These are phyloP conservation scores for Nymphalis urticae DNA, from an alignment of 2,888 invertebrate species.

Conservation along the genomic window DNA sequence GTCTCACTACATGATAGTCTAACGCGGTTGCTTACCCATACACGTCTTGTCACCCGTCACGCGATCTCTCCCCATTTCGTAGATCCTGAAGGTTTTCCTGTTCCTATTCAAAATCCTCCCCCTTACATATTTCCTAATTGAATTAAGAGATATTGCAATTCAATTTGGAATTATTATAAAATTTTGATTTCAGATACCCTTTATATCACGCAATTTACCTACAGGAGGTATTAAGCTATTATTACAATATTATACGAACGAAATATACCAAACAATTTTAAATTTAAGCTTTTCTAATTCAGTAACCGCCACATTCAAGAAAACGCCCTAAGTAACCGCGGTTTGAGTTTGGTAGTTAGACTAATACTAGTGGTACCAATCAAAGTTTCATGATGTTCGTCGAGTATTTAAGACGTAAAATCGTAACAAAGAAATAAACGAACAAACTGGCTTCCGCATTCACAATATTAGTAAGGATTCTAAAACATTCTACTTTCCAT, in stretches of 20 bases:
- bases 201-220: background rate
- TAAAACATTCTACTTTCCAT: conserved; percentile 16
- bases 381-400: too few species aligned
- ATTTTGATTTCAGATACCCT: conserved; percentile 14
- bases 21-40: conserved; percentile 68
- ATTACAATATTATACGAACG: background rate
- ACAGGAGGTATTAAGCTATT: background rate
- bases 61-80: conserved; percentile 44
- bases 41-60: conserved; percentile 76
- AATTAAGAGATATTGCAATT: conserved; percentile 39
- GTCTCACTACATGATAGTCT: conserved; percentile 45
- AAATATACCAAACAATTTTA: background rate
- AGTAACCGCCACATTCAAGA: too few species aligned
- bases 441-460: too few species aligned
- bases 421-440: too few species aligned
- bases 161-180: conserved; percentile 21
- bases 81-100: conserved; percentile 35
- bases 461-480: background rate
- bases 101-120: conserved; percentile 35
- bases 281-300: background rate
- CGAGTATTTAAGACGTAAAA: too few species aligned
- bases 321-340: background rate
- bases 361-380: too few species aligned
- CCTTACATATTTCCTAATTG: conserved; percentile 41
- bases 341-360: too few species aligned